Evolutionary conservation across 2,888 invertebrate genomes (phyloP), one percentile per base, ranked within the genome.

Genomic region (Mesorhabditis sp.): DNA sequence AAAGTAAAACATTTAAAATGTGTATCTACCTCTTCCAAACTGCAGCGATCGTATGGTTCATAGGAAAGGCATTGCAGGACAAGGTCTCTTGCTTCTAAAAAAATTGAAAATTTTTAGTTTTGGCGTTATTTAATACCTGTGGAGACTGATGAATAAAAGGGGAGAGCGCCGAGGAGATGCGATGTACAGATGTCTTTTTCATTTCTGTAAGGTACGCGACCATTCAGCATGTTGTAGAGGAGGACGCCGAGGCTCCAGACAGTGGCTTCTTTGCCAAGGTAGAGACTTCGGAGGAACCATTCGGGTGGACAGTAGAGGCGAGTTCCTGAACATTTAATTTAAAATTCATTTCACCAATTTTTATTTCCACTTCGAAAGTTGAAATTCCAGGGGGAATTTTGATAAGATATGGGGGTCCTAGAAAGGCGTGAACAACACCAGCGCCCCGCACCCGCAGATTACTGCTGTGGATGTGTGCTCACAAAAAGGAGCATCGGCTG

Each of bases 141-240:
- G n/a, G 82, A 79, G 43, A 77, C 76, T 6, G 77, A 71, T 5
- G 76, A 73, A 65, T 78, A 84, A 74, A 80, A 81, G 15, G 83
- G 84, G 45, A 83, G 74, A n/a, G 83, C 83, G 3, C 83, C 83
- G n/a, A 83, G 74, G 10, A 84, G 72, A 72, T 83, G 83, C 4
- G 81, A 78, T 42, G 83, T 83, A 69, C 82, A 84, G 66, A 83
- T 82, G 74, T 83, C 84, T 66, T 82, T 84, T 66, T 83, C 83
- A 67, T 82, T 84, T 41, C 79, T 76, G 76, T 82, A 83, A 58
- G 83, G 83, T 43, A 83, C 75, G 45, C 80, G 74, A 7, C 83
- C 83, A 61, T 83, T 83, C 28, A 83, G 74, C 66, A 82, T 77
- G 68, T 81, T 82, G 75, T 83, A 83, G 44, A 83, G 71, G 13